A percentile compares a stretch with the other conserved stretches of the same genome.
Evolutionary conservation across 2,113 vertebrate genomes (phyloP).

Genomic region (Mus musculus): GRCm39 chr8:102937001-102937500

Average conservation of each 20-base stretch:
- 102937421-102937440: background rate
- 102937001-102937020: background rate
- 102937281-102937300: constrained; percentile 64
- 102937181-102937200: constrained; percentile 67
- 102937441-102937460: background rate
- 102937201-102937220: constrained; percentile 64
- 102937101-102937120: constrained; percentile 14
- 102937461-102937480: constrained; percentile 1
- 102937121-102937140: constrained; percentile 63
- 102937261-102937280: constrained; percentile 63
- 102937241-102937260: constrained; percentile 48
- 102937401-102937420: background rate
- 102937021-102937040: background rate
- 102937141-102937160: constrained; percentile 61
- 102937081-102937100: background rate
- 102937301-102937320: constrained; percentile 67
- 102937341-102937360: constrained; percentile 62
- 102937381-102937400: constrained; percentile 60
- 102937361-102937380: constrained; percentile 54
- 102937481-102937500: background rate
- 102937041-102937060: constrained; percentile 18
- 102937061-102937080: constrained; percentile 21
- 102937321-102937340: constrained; percentile 58
- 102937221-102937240: constrained; percentile 60
- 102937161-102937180: constrained; percentile 64